phyloP scores from a whole-genome alignment of 2,113 vertebrate species.

The Gambusia affinis region DNA sequence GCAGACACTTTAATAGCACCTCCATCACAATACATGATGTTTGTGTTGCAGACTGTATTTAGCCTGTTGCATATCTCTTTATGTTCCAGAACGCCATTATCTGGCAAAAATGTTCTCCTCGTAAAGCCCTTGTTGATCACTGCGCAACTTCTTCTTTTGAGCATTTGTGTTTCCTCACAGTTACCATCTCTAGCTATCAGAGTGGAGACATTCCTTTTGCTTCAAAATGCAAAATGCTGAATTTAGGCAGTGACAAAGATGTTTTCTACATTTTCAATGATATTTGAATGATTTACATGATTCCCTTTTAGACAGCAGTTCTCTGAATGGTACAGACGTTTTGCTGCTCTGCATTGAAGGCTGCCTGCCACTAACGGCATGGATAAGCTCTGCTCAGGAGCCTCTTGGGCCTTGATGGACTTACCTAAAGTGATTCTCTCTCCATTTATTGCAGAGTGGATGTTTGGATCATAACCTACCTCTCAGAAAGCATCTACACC shows the following conservation, averaged over 20 bases:
- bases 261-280: too few species aligned
- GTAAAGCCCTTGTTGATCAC: too few species aligned
- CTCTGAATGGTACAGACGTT: background rate
- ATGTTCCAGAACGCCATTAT: too few species aligned
- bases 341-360: background rate
- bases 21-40: too few species aligned
- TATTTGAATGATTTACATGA: background rate
- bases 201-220: background rate
- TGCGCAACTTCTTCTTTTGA: background rate
- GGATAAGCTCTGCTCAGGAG: constrained; percentile 18
- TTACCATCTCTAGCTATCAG: background rate
- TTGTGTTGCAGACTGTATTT: too few species aligned
- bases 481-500: constrained; percentile 58
- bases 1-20: too few species aligned
- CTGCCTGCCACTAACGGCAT: constrained; percentile 10
- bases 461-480: constrained; percentile 57
- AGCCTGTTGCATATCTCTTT: too few species aligned
- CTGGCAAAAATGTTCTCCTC: too few species aligned
- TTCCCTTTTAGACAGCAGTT: background rate
- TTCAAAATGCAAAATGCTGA: background rate
- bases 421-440: constrained; percentile 62
- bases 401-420: constrained; percentile 51
- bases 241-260: background rate
- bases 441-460: constrained; percentile 62
- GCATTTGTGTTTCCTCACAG: too few species aligned